Evolutionary conservation across 2,888 invertebrate genomes (phyloP), one percentile per base, ranked within the genome.

Genomic region (Limnephilus marmoratus): DNA sequence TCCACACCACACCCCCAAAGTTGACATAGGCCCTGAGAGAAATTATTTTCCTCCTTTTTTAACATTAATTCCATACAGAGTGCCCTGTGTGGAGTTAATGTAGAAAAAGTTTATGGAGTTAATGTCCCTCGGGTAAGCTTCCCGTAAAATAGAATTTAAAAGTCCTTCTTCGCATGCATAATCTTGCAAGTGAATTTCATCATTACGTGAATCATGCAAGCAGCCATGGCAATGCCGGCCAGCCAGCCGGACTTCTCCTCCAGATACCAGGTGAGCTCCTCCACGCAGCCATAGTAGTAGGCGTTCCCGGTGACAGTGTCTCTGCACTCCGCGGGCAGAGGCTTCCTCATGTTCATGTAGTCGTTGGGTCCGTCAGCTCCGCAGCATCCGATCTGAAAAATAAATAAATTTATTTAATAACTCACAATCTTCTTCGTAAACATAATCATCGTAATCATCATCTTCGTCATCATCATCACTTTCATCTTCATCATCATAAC

Each of bases 301-400:
- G 98, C 98, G 95, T 98, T 98, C 90, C 99, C 98, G 3, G 98
- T 98, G 24, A 98, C 98, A 0, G 98, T 97, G 95, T 98, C 98
- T 15, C 98, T 97, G 94, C 99, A 99, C 93, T 98, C 98, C 1
- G 97, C 96, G 0, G 99, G 98, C 91, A 99, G 95, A 0, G 98
- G 98, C 94, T 98, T 98, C 94, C 97, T 97, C 94, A 98, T 94
- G 93, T 96, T 96, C 94, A 98, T 96, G 95, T 97, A 99, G 95
- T 99, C 99, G 95, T 97, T 97, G 0, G 98, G 97, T 0, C 98
- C 98, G 93, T 98, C 97, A 0, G 98, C 98, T 24, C 99, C 99
- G 94, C 99, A 99, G 95, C 99, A 99, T 85, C 98, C 98, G 94
- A 99, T 97, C 98, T 98, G 94, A 18, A 94, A 92, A 85, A 82